These are phyloP conservation scores for Platynereis dumerilii DNA, from an alignment of 2,888 invertebrate species.

Conservation along the genomic window DNA sequence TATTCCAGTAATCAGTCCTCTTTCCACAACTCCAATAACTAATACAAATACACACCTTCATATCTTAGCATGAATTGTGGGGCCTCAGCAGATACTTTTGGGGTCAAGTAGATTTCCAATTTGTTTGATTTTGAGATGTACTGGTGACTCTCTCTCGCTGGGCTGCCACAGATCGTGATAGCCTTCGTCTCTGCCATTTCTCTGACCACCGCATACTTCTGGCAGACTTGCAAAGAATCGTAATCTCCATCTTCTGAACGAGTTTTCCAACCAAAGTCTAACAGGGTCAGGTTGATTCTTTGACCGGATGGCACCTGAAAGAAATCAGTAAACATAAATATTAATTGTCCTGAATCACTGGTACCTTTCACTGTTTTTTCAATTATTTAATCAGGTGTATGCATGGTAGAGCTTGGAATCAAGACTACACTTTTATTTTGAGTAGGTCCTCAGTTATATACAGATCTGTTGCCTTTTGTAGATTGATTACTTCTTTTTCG, in stretches of 20 bases:
- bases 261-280: slow-evolving; percentile 20
- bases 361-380: too few relatives aligned
- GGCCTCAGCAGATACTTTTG: slow-evolving; percentile 18
- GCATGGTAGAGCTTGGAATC: too few relatives aligned
- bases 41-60: slow-evolving; percentile 18
- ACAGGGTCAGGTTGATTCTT: slow-evolving; percentile 22
- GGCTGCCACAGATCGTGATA: slow-evolving; percentile 21
- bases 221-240: slow-evolving; percentile 18
- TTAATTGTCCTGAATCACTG: too few relatives aligned
- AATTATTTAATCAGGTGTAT: too few relatives aligned
- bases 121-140: slow-evolving; percentile 22
- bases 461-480: too few relatives aligned
- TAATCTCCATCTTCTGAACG: not conserved
- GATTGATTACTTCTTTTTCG: too few relatives aligned
- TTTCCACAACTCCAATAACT: too few relatives aligned
- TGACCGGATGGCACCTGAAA: slow-evolving; percentile 12
- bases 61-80: slow-evolving; percentile 22
- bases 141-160: slow-evolving; percentile 9
- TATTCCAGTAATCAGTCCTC: too few relatives aligned
- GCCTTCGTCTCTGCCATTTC: slow-evolving; percentile 16
- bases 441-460: too few relatives aligned
- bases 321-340: too few relatives aligned
- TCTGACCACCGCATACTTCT: slow-evolving; percentile 21
- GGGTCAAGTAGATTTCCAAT: slow-evolving; percentile 18
- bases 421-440: too few relatives aligned